Base-by-base conservation (phyloP, 2,888 invertebrate species). In the Anaspis maculata region DNA sequence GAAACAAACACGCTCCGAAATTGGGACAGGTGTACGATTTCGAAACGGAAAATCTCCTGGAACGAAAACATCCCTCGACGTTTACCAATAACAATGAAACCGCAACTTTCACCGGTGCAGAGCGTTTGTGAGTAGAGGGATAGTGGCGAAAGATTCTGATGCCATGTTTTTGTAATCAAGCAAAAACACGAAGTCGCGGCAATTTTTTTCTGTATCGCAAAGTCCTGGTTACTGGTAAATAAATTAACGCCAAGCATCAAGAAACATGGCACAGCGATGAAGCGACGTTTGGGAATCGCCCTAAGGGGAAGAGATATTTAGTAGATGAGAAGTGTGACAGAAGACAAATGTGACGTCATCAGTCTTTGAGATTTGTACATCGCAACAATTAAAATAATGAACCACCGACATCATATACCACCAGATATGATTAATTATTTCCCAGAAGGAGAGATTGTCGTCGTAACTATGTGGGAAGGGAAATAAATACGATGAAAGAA, bases 331-430 rank as follows among this genome's bases (percentile, higher is more conserved):
- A 46, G 35, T 35, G 41, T 39, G 48, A 51, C 49, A 48, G 34
- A 37, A 42, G 52, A 54, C 50, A 48, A 52, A 54, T 52, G 44
- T 34, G 34, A 29, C 41, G 37, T 45, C 52, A 52, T 54, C 51
- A 44, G 42, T 54, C 52, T 52, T 45, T 41, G 38, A 43, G 45
- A 42, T 51, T 49, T 45, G 40, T 49, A 51, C 50, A 54, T 42
- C 43, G 42, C 44, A 44, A 51, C 52, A 54, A 54, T 54, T 54
- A 54, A 51, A 54, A 52, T 54, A 54, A 54, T 52, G 52, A 54
- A 51, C 50, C 50, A 49, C 45, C 43, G 43, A 49, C 49, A 48
- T 47, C 46, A 41, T 42, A 37, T 27, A 30, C 21, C 37, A 38
- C 41, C 31, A 40, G 41, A 39, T 45, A 51, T 51, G 49, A 51